These are phyloP conservation scores for Macrosteles quadrilineatus DNA, from an alignment of 1,140 invertebrate species.

Conservation along the genomic window DNA sequence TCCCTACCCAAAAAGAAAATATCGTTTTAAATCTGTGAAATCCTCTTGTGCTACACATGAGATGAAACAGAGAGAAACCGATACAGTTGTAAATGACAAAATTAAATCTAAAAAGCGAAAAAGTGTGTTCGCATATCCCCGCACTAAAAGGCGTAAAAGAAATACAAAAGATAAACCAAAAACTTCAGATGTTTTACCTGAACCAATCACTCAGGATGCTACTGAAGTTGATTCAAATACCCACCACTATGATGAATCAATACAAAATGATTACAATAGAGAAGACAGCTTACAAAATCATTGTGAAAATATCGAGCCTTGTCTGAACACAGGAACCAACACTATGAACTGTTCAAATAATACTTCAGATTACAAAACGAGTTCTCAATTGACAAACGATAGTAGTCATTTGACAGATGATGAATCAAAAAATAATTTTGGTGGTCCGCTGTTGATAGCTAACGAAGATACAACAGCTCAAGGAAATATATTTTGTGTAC, in stretches of 20 bases:
- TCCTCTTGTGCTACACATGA: not conserved
- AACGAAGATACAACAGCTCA: not conserved
- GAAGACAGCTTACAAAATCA: too few species aligned
- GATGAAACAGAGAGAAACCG: not conserved
- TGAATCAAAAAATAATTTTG: not conserved
- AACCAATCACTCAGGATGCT: too few species aligned
- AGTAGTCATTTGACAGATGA: not conserved
- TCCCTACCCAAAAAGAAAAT: conserved; percentile 9
- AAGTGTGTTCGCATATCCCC: not conserved
- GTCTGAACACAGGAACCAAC: too few species aligned
- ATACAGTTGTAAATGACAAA: not conserved
- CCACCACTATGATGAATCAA: too few species aligned
- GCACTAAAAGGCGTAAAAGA: conserved; percentile 9
- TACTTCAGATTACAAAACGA: too few species aligned
- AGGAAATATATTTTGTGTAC: conserved; percentile 16
- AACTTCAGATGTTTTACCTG: too few species aligned
- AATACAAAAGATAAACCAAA: conserved; percentile 10
- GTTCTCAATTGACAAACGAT: too few species aligned
- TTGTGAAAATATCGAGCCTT: too few species aligned
- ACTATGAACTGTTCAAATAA: too few species aligned
- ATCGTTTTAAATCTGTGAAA: not conserved
- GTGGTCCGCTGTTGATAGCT: conserved; percentile 2
- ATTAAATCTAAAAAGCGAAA: not conserved
- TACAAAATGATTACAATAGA: too few species aligned
- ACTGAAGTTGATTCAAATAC: too few species aligned